Percentiles rank a stretch among this genome's conserved stretches.
These are phyloP conservation scores for Toxotes chatareus DNA, from an alignment of 2,113 vertebrate species.

Conservation along the genomic window DNA sequence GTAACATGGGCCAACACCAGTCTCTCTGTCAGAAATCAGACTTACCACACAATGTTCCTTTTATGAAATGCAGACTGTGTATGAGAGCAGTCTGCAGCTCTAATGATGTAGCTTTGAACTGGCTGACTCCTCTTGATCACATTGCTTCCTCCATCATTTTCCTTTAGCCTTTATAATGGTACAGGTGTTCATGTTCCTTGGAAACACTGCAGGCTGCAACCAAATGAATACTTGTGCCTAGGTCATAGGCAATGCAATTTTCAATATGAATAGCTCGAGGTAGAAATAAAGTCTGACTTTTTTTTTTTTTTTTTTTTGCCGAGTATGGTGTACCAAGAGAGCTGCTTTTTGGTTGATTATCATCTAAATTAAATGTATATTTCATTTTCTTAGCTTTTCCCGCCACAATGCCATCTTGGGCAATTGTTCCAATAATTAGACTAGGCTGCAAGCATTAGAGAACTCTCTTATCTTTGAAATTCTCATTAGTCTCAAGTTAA, in stretches of 20 bases:
- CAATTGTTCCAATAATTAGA: constrained; percentile 52
- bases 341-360: constrained; percentile 28
- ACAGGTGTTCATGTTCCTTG: constrained; percentile 38
- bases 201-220: background rate
- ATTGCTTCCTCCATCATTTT: constrained; percentile 44
- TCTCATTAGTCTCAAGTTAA: constrained; percentile 18
- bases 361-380: constrained; percentile 7
- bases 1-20: background rate
- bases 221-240: background rate
- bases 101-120: constrained; percentile 60
- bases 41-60: constrained; percentile 32
- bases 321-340: background rate
- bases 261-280: background rate
- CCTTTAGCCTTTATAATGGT: constrained; percentile 29
- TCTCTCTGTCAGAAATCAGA: constrained; percentile 18
- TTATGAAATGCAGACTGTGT: constrained; percentile 29
- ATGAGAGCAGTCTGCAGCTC: constrained; percentile 18
- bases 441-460: constrained; percentile 18
- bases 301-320: too few relatives aligned
- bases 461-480: constrained; percentile 32
- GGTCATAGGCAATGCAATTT: background rate
- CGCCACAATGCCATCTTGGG: constrained; percentile 15
- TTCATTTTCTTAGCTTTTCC: constrained; percentile 31
- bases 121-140: constrained; percentile 27
- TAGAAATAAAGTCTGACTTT: background rate